A percentile compares a stretch with the other conserved stretches of the same genome.
These are phyloP conservation scores for Anoplius nigerrimus DNA, from an alignment of 2,888 invertebrate species.

Conservation along the genomic window DNA sequence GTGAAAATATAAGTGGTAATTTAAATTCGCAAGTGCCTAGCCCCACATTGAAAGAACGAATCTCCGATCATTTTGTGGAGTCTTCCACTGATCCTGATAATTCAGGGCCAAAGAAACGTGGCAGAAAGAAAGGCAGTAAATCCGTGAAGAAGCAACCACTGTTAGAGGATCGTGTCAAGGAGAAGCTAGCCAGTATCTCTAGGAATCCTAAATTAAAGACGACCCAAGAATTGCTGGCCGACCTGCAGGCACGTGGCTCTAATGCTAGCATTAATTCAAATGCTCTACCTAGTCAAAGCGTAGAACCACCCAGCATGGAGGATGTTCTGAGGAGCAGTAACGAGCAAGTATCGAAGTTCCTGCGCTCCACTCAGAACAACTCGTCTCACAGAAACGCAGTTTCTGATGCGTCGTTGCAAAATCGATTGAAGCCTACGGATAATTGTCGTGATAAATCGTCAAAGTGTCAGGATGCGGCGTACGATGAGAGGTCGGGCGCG, in stretches of 20 bases:
- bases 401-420: constrained; percentile 38
- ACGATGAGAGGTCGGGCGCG: constrained; percentile 51
- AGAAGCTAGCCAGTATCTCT: constrained; percentile 79
- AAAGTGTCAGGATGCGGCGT: constrained; percentile 51
- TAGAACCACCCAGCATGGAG: constrained; percentile 67
- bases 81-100: constrained; percentile 51
- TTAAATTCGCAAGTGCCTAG: constrained; percentile 77
- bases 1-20: constrained; percentile 69
- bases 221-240: constrained; percentile 88
- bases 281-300: constrained; percentile 67
- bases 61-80: constrained; percentile 61
- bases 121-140: constrained; percentile 79
- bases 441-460: constrained; percentile 43
- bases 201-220: constrained; percentile 83
- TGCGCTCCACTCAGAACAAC: constrained; percentile 58
- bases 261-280: constrained; percentile 62
- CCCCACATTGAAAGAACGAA: constrained; percentile 70
- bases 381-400: constrained; percentile 40
- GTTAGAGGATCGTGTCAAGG: constrained; percentile 77
- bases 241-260: constrained; percentile 81
- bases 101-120: constrained; percentile 77
- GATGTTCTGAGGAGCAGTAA: constrained; percentile 72
- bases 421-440: constrained; percentile 46
- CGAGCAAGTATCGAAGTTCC: constrained; percentile 73
- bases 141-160: constrained; percentile 76